Base-by-base conservation (phyloP, 2,113 vertebrate genomes). In the human (Homo sapiens) region DNA sequence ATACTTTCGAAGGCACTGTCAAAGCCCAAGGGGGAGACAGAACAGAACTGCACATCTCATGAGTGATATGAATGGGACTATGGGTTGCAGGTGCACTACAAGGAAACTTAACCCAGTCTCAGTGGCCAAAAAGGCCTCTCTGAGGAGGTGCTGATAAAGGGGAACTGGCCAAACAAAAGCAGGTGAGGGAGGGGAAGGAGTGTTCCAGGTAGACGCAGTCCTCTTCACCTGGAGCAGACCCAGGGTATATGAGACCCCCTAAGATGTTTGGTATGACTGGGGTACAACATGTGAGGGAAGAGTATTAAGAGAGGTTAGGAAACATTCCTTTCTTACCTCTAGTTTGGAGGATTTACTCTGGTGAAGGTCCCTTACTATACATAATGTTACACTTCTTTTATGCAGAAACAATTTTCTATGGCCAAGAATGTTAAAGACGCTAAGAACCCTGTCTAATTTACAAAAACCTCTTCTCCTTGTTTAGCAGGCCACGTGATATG, bases 401-500 rank as follows among this genome's bases (percentile, higher is more conserved):
- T 6, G 38, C 35, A 86, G 35, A 82, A 95, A 94, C 8, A 79
- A 92, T 66, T 90, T 64, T 45, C 76, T 59, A 68, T 11, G 72
- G 40, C 57, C 48, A 72, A 73, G 45, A 43, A 94, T 83, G 35
- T 78, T 94, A 78, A 90, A 89, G 23, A 66, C 9, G 25, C 16
- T 73, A 87, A 90, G 81, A 96, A 94, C 13, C 13, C 52, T n/a
- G 84, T 25, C 81, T 57, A 80, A 57, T 61, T 43, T 13, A 96
- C 27, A 90, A 94, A 94, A 94, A 88, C 25, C 48, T 61, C 35
- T 13, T 16, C 45, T 68, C 18, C 17, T 83, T 22, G 23, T 55
- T 27, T 72, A 93, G 92, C 80, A 92, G 89, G 50, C 40, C 38
- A 68, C 0, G 1, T 23, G 48, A 85, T 87, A 61, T 18, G 2